Conservation (phyloP, 1,140 invertebrate species). For the Brachystomella parvula region DNA sequence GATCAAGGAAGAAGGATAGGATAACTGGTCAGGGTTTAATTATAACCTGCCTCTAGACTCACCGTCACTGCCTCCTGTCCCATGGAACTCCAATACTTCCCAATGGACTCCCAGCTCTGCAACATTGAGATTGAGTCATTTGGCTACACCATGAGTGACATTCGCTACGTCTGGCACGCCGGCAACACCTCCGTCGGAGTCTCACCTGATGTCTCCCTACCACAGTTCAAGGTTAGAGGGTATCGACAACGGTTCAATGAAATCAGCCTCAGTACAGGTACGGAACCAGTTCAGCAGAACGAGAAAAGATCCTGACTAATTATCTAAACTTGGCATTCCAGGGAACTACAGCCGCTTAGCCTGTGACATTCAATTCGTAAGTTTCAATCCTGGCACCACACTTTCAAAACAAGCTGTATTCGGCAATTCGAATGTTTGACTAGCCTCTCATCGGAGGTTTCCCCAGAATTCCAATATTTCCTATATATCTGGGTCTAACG, state of each 20-base stretch:
- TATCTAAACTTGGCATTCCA: too few species aligned
- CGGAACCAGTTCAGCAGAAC: too few species aligned
- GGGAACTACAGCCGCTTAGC: slow-evolving; percentile 96
- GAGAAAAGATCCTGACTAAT: too few species aligned
- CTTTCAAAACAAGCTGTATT: too few species aligned
- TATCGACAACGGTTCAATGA: slow-evolving; percentile 81
- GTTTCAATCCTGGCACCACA: too few species aligned
- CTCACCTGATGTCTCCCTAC: slow-evolving; percentile 82
- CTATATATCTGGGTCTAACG: too few species aligned
- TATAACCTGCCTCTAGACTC: slow-evolving; percentile 68
- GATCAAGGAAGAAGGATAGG: slow-evolving; percentile 38
- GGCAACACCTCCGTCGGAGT: slow-evolving; percentile 84
- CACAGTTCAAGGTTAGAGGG: slow-evolving; percentile 87
- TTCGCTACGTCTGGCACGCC: slow-evolving; percentile 90
- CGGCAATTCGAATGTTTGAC: too few species aligned
- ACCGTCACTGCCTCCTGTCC: slow-evolving; percentile 54
- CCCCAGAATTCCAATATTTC: too few species aligned
- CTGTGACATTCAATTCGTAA: slow-evolving; percentile 93
- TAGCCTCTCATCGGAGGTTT: too few species aligned
- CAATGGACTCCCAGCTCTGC: slow-evolving; percentile 47
- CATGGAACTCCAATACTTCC: slow-evolving; percentile 55
- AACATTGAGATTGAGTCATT: slow-evolving; percentile 33
- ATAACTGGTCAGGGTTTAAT: slow-evolving; percentile 48
- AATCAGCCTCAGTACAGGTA: slow-evolving; percentile 79
- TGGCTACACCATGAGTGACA: slow-evolving; percentile 93